Evolutionary conservation across 2,113 vertebrate species (phyloP).

Genomic region (Donacobius atricapilla): DNA sequence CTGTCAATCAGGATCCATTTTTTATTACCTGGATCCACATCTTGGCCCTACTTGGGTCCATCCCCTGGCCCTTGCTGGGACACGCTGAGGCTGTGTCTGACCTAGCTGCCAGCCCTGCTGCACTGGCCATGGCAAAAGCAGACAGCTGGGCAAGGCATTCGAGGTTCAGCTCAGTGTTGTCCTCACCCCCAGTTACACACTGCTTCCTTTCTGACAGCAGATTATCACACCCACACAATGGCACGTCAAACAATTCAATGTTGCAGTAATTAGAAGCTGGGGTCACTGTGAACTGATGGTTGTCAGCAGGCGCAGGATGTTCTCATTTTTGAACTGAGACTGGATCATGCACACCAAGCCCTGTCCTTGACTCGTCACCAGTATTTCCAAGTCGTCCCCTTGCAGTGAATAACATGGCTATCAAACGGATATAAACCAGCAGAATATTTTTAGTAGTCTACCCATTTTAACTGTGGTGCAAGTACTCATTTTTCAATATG

Average conservation of each 20-base stretch:
- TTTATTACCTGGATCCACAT: not conserved
- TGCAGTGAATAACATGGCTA: not conserved
- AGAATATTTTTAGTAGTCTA: not conserved
- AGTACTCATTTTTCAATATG: not conserved
- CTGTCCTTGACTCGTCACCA: not conserved
- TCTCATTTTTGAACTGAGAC: not conserved
- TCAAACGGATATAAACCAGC: not conserved
- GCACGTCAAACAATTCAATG: not conserved
- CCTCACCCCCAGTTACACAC: not conserved
- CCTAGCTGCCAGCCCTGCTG: not conserved
- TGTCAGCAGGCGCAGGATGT: not conserved
- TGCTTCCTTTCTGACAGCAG: not conserved
- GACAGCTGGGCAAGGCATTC: accelerated
- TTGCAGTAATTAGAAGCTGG: not conserved
- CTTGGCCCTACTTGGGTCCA: not conserved
- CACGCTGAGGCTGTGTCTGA: not conserved
- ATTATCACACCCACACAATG: not conserved
- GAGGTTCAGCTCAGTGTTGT: not conserved
- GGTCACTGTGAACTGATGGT: not conserved
- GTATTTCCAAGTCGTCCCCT: not conserved
- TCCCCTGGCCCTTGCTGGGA: not conserved
- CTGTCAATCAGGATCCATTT: not conserved
- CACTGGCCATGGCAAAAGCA: not conserved
- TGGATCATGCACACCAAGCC: not conserved
- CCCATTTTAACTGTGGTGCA: not conserved